A percentile compares a stretch with the other conserved stretches of the same genome.
These are phyloP conservation scores for Tichodroma muraria DNA, from an alignment of 2,113 vertebrate genomes.

Conservation along the genomic window DNA sequence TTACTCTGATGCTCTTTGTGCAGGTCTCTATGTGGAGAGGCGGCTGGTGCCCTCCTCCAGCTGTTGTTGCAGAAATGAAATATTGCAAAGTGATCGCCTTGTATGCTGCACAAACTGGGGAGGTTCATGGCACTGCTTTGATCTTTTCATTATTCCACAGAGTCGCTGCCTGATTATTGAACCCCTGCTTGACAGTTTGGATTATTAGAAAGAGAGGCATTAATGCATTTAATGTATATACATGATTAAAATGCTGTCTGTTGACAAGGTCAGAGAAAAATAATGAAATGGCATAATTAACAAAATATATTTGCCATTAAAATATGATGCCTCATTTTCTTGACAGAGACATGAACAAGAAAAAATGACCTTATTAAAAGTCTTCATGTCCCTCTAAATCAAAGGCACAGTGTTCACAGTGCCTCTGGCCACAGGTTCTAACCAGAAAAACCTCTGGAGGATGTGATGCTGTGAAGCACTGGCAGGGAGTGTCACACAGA, in stretches of 20 bases:
- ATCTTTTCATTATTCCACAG: conserved; percentile 20
- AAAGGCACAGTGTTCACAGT: background rate
- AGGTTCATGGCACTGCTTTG: background rate
- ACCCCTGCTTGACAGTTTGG: background rate
- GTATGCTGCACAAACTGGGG: background rate
- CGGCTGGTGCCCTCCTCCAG: background rate
- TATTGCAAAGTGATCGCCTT: background rate
- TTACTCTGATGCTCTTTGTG: background rate
- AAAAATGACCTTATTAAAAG: conserved; percentile 49
- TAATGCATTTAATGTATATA: conserved; percentile 5
- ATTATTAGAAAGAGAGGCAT: background rate
- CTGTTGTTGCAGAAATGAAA: background rate
- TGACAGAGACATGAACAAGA: conserved; percentile 37
- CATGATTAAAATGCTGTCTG: background rate
- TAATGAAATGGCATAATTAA: conserved; percentile 46
- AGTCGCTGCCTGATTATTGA: background rate
- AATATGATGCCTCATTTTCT: conserved; percentile 15
- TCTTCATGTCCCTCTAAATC: conserved; percentile 27
- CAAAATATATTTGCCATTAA: conserved; percentile 55
- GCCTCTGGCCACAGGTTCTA: background rate
- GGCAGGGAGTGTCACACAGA: background rate
- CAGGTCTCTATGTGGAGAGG: background rate
- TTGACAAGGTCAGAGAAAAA: conserved; percentile 54
- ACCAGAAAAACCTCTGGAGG: background rate
- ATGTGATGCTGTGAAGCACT: background rate